Conservation (phyloP, 1,140 invertebrate genomes). For the Leptoteleia sp. region DNA sequence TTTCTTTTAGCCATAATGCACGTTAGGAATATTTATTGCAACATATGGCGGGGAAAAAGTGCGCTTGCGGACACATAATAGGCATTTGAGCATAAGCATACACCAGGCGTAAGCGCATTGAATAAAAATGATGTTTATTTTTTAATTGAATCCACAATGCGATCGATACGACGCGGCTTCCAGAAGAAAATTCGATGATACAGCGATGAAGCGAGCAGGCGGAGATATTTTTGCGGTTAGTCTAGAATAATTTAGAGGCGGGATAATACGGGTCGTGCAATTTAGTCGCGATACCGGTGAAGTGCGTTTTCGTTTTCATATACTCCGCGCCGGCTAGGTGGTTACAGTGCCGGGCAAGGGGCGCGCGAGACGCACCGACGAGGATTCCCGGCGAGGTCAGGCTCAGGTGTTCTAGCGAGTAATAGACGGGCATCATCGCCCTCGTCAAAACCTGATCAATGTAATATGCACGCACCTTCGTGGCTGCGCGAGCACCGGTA, state of each 20-base stretch:
- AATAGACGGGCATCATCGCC: conserved; percentile 74
- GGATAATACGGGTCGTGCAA: conserved; percentile 74
- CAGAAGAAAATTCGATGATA: conserved; percentile 53
- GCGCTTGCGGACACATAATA: conserved; percentile 22
- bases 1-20: conserved; percentile 15
- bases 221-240: conserved; percentile 78
- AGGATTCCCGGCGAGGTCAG: conserved; percentile 60
- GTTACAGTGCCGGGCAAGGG: no score
- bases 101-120: conserved; percentile 51
- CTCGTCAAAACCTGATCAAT: conserved; percentile 78
- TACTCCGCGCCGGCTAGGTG: conserved; percentile 46
- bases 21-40: conserved; percentile 38
- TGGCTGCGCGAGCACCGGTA: no score
- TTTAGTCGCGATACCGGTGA: conserved; percentile 70
- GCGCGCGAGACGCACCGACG: conserved; percentile 40
- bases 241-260: conserved; percentile 77
- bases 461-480: conserved; percentile 75
- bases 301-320: conserved; percentile 77
- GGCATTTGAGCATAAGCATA: conserved; percentile 42
- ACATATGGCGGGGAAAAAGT: conserved; percentile 10
- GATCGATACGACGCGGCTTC: conserved; percentile 54
- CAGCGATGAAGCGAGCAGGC: conserved; percentile 53
- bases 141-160: conserved; percentile 62
- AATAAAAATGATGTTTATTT: conserved; percentile 67
- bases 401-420: conserved; percentile 76